A percentile compares a stretch with the other conserved stretches of the same genome.
Evolutionary conservation across 2,888 invertebrate genomes (phyloP).

Genomic region (Endomychus coccineus): DNA sequence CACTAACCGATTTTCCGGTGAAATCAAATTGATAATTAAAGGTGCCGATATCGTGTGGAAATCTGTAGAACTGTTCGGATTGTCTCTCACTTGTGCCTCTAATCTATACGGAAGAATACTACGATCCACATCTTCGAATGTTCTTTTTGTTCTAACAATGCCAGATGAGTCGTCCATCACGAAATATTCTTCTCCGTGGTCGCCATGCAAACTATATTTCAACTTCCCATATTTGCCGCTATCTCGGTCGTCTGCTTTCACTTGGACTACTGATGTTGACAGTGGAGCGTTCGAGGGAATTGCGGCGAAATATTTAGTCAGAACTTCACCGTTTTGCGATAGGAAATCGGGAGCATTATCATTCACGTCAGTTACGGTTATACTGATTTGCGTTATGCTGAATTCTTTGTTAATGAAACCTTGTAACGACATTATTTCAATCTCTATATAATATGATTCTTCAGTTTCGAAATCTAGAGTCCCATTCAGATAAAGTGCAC

Average conservation of each 20-base stretch:
- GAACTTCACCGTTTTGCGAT: constrained; percentile 54
- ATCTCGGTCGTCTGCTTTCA: constrained; percentile 81
- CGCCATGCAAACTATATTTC: constrained; percentile 52
- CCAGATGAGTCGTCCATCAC: constrained; percentile 67
- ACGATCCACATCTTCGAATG: constrained; percentile 59
- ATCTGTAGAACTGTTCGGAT: constrained; percentile 57
- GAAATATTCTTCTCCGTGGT: constrained; percentile 56
- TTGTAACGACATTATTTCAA: constrained; percentile 71
- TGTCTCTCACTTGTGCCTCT: constrained; percentile 65
- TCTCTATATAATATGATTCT: constrained; percentile 64
- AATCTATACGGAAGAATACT: constrained; percentile 66
- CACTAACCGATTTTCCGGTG: constrained; percentile 68
- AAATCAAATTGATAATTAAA: constrained; percentile 71
- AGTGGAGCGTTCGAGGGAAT: constrained; percentile 66
- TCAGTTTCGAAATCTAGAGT: constrained; percentile 74
- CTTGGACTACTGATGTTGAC: constrained; percentile 69
- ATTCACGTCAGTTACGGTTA: constrained; percentile 81
- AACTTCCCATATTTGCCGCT: constrained; percentile 76
- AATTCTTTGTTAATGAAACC: constrained; percentile 73
- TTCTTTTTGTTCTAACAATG: constrained; percentile 64
- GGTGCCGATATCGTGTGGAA: constrained; percentile 57
- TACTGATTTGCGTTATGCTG: constrained; percentile 65
- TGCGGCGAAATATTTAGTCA: constrained; percentile 75
- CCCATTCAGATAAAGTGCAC: constrained; percentile 66
- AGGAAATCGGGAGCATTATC: constrained; percentile 82